Evolutionary conservation across 2,797 vertebrate species (phyloP).

Genomic region (Liasis olivaceus): DNA sequence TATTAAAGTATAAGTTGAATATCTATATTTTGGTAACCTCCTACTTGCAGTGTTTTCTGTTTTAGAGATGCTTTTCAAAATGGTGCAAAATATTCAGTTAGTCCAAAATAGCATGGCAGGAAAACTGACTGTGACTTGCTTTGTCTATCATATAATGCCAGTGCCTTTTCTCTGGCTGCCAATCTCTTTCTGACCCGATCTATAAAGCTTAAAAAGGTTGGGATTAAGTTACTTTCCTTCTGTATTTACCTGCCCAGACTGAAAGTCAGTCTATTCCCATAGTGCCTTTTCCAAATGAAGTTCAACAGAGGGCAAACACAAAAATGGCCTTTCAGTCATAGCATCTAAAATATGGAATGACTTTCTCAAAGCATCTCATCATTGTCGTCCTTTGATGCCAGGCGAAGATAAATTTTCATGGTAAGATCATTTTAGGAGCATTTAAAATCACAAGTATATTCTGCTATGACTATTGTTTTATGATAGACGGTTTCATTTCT

Average conservation of each 20-base stretch:
- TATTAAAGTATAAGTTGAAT: background rate
- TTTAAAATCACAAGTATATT: background rate
- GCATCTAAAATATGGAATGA: background rate
- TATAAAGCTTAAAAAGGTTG: background rate
- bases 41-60: background rate
- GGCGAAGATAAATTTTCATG: background rate
- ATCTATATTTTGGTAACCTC: background rate
- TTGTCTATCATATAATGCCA: background rate
- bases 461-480: background rate
- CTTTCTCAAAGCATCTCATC: background rate
- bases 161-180: background rate
- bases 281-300: background rate
- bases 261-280: background rate
- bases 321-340: background rate
- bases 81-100: background rate
- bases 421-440: background rate
- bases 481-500: background rate
- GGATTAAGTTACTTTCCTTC: background rate
- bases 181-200: background rate
- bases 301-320: background rate
- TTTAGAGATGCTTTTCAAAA: background rate
- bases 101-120: background rate
- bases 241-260: background rate
- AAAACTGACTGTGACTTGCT: background rate
- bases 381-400: background rate